Base-by-base conservation (phyloP, 2,113 vertebrate genomes). In the Brachypteracias leptosomus region DNA sequence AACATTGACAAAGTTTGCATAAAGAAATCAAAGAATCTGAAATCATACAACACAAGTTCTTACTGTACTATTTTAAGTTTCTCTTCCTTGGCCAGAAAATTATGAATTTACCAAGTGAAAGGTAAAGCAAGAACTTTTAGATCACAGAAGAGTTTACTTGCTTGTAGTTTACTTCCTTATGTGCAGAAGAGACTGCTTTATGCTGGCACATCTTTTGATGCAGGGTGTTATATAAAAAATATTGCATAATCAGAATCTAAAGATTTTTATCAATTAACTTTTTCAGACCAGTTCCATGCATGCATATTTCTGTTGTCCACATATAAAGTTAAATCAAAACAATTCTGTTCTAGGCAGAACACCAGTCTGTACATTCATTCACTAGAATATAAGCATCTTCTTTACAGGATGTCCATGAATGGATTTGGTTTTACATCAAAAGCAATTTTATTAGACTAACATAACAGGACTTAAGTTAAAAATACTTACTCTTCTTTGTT, bases 401-500 rank as follows among this genome's bases (percentile, higher is more conserved):
- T 81, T 63, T 63, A 49, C 36, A 75, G 11, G 12, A 38, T 21
- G 2, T 16, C 57, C n/a, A 9, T 26, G 36, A 88, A 28, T 84
- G 6, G 51, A 81, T 91, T 86, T 3, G 1, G 18, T 36, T 87
- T 80, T 86, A 40, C 26, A 21, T 38, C n/a, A 63, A 81, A 88
- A 57, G 6, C 14, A 58, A 33, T 81, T 70, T 88, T 71, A 26
- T 63, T 71, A 65, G 15, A 52, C 25, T 24, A 92, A 73, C 4
- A 42, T 28, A 81, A 38, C 20, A 74, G 67, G 55, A 84, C 24
- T 10, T 54, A 63, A 91, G 47, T 10, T 6, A 90, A 96, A 74
- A 95, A 93, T 94, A 96, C 98, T 88, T 97, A 99, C 98, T 93
- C 83, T 76, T 98, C 98, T 80, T 90, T 97, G 31, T 98, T 92